Evolutionary conservation across 1,140 invertebrate genomes (phyloP).

Genomic region (Papilio polytes): DNA sequence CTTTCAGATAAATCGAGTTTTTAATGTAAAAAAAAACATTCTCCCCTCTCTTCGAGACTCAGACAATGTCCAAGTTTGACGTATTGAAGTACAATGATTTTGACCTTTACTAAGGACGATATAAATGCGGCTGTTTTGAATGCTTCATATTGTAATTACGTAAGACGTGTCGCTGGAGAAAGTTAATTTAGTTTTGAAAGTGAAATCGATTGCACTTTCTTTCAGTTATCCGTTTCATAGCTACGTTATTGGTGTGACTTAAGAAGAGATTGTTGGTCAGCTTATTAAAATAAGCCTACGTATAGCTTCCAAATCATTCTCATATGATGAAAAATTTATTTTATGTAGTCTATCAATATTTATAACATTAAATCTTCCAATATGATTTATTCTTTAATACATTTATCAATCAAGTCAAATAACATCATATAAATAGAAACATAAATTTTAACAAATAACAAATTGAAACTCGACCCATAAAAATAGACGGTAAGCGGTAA

Average conservation of each 20-base stretch:
- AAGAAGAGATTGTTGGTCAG: slow-evolving; percentile 48
- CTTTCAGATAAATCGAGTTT: slow-evolving; percentile 44
- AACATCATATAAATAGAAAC: neutral
- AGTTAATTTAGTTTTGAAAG: slow-evolving; percentile 84
- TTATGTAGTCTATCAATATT: neutral
- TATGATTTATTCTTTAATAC: neutral
- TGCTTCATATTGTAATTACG: slow-evolving; percentile 78
- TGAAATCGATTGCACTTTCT: slow-evolving; percentile 83
- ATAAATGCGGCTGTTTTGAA: slow-evolving; percentile 75
- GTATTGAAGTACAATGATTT: slow-evolving; percentile 32
- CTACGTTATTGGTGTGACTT: slow-evolving; percentile 58
- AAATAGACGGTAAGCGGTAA: slow-evolving; percentile 14
- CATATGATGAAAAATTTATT: neutral
- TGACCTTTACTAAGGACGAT: slow-evolving; percentile 73
- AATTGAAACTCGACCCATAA: neutral
- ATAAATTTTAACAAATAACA: slow-evolving; percentile 13
- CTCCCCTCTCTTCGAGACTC: slow-evolving; percentile 23
- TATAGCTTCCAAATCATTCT: neutral
- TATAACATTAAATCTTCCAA: neutral
- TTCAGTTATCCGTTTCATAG: slow-evolving; percentile 80
- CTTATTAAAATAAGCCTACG: slow-evolving; percentile 38
- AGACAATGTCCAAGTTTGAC: slow-evolving; percentile 32
- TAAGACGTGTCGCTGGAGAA: slow-evolving; percentile 83
- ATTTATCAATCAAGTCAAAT: neutral
- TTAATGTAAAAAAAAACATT: slow-evolving; percentile 43